phyloP scores from a whole-genome alignment of 2,113 vertebrate genomes.

The Nannospalax galili region DNA sequence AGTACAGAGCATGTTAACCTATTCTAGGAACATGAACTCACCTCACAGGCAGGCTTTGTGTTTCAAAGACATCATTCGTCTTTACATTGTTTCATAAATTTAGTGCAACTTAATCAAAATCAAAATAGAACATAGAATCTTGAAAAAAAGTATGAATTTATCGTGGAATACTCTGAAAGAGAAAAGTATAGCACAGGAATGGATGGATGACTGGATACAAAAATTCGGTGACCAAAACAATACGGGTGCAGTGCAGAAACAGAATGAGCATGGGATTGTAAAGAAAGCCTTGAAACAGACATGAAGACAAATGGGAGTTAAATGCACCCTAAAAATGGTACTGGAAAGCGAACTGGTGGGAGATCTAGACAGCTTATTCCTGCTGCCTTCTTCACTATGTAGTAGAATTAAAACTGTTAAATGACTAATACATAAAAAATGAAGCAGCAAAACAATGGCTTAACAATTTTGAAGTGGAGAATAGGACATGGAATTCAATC shows the following conservation, averaged over 20 bases:
- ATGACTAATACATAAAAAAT: neutral
- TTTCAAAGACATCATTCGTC: neutral
- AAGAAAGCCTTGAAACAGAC: neutral
- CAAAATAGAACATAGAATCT: neutral
- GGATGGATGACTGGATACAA: neutral
- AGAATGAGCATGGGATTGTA: neutral
- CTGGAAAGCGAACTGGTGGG: too few species aligned
- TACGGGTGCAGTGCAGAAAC: neutral
- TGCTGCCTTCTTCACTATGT: neutral
- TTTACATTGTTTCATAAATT: slow-evolving; percentile 18
- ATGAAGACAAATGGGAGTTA: neutral
- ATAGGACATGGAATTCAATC: neutral
- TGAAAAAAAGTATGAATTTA: slow-evolving; percentile 30
- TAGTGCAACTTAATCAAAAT: neutral
- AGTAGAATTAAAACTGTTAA: neutral
- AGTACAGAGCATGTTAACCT: slow-evolving; percentile 28
- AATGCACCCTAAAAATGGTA: too few species aligned
- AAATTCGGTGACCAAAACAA: neutral
- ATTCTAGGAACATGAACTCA: neutral
- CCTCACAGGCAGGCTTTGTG: neutral
- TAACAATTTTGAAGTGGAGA: neutral
- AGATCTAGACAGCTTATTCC: neutral
- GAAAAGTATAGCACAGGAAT: neutral
- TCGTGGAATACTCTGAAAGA: neutral
- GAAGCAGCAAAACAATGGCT: neutral